Conservation (phyloP, 1,140 invertebrate species). For the Onthophagus taurus region DNA sequence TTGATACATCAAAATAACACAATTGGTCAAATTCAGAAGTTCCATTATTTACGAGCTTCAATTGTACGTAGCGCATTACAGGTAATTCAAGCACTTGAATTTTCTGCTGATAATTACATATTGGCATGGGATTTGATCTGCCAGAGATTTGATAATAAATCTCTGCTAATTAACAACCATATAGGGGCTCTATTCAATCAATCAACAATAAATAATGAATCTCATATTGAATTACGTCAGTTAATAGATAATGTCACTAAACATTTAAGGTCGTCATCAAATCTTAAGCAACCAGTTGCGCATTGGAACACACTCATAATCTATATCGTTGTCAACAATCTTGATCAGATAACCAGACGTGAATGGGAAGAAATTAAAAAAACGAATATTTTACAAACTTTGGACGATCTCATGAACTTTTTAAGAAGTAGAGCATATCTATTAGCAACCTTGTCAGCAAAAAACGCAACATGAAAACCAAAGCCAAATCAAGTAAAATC, state of each 20-base stretch:
- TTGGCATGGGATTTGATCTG: conserved; percentile 28
- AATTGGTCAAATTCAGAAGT: conserved; percentile 25
- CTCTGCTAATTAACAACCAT: conserved; percentile 18
- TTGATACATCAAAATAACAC: conserved; percentile 22
- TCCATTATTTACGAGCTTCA: conserved; percentile 29
- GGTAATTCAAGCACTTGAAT: conserved; percentile 25
- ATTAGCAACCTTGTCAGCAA: conserved; percentile 4
- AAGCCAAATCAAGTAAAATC: too few species aligned
- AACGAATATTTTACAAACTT: not conserved
- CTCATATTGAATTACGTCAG: not conserved
- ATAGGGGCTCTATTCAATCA: conserved; percentile 10
- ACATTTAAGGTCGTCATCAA: not conserved
- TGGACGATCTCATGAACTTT: conserved; percentile 1
- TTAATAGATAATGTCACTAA: conserved; percentile 4
- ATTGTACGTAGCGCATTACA: conserved; percentile 22
- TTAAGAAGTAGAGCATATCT: not conserved
- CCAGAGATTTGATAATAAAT: conserved; percentile 28
- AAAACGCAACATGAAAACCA: too few species aligned
- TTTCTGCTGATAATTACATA: conserved; percentile 23
- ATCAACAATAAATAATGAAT: conserved; percentile 5
- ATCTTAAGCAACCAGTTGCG: not conserved
- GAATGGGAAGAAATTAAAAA: conserved; percentile 4
- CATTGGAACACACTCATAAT: conserved; percentile 1
- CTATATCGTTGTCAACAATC: not conserved
- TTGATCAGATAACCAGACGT: not conserved